A percentile compares a stretch with the other conserved stretches of the same genome.
phyloP scores from a whole-genome alignment of 2,113 vertebrate genomes.

The Candoia aspera region DNA sequence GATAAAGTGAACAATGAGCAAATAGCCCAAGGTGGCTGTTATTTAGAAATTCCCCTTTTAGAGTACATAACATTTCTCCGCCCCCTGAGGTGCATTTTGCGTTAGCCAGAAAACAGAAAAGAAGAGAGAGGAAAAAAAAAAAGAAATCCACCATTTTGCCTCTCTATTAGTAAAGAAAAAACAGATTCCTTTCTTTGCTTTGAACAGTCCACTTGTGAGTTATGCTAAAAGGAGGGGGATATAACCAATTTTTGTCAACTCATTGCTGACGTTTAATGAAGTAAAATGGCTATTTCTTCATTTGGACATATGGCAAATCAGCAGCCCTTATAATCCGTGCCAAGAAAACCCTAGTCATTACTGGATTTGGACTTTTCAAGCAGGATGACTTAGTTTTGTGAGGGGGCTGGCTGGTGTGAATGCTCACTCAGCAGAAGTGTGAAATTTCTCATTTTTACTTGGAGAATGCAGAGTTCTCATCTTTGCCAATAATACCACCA shows the following conservation, averaged over 20 bases:
- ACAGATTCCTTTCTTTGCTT: fast-evolving
- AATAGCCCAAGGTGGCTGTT: not conserved
- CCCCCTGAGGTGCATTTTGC: fast-evolving
- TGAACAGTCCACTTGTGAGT: not conserved
- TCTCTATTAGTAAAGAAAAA: not conserved
- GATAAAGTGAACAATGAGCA: not conserved
- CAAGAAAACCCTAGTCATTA: constrained; percentile 8
- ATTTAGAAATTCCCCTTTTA: not conserved
- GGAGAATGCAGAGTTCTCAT: not conserved
- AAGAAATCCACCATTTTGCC: not conserved
- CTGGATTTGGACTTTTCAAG: constrained; percentile 24
- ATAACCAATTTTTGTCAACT: not conserved
- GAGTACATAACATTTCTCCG: not conserved
- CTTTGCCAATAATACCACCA: not conserved
- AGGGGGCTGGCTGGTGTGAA: not conserved
- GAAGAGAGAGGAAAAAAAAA: not conserved
- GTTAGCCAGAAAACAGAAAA: fast-evolving
- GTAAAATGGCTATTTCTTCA: not conserved
- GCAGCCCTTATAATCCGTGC: not conserved
- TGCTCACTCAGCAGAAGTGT: not conserved
- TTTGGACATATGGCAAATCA: not conserved
- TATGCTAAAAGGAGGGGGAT: not conserved
- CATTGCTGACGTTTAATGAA: not conserved
- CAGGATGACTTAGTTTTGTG: constrained; percentile 2
- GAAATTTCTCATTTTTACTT: not conserved